These are phyloP conservation scores for Agonopterix arenella DNA, from an alignment of 2,888 invertebrate genomes.

Conservation along the genomic window DNA sequence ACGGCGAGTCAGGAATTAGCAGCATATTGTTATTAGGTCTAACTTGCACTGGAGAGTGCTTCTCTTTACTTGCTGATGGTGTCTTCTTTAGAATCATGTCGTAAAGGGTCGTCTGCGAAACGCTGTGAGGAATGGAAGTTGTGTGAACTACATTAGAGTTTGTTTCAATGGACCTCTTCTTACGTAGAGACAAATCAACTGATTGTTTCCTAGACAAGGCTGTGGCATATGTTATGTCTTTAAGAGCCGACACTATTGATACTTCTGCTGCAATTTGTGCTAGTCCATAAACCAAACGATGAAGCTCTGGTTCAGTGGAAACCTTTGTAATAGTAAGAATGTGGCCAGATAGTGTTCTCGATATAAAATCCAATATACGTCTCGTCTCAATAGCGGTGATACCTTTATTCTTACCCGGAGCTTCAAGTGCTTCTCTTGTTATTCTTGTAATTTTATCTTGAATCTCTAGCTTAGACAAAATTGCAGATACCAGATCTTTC, in stretches of 20 bases:
- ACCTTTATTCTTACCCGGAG: conserved; percentile 62
- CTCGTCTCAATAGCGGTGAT: conserved; percentile 67
- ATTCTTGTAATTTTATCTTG: conserved; percentile 70
- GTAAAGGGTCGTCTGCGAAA: conserved; percentile 10
- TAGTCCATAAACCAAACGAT: conserved; percentile 63
- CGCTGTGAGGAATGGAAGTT: not conserved
- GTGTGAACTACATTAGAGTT: conserved; percentile 9
- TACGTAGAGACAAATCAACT: conserved; percentile 56
- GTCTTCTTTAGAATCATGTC: not conserved
- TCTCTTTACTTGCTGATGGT: conserved; percentile 36
- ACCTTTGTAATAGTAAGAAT: conserved; percentile 58
- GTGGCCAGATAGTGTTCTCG: conserved; percentile 60
- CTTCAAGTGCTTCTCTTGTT: conserved; percentile 62
- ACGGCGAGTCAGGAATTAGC: conserved; percentile 32
- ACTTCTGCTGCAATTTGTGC: conserved; percentile 69
- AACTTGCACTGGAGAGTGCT: conserved; percentile 7
- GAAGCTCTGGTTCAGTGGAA: conserved; percentile 67
- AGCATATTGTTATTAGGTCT: conserved; percentile 6
- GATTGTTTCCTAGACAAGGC: conserved; percentile 65
- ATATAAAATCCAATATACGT: conserved; percentile 65
- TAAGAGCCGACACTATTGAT: conserved; percentile 63
- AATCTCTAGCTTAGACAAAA: conserved; percentile 59
- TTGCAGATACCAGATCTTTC: conserved; percentile 62
- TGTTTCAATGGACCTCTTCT: conserved; percentile 24
- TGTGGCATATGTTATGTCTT: conserved; percentile 61